A percentile compares a stretch with the other conserved stretches of the same genome.
phyloP scores from a whole-genome alignment of 2,113 vertebrate species.

The Cephalopterus ornatus region DNA sequence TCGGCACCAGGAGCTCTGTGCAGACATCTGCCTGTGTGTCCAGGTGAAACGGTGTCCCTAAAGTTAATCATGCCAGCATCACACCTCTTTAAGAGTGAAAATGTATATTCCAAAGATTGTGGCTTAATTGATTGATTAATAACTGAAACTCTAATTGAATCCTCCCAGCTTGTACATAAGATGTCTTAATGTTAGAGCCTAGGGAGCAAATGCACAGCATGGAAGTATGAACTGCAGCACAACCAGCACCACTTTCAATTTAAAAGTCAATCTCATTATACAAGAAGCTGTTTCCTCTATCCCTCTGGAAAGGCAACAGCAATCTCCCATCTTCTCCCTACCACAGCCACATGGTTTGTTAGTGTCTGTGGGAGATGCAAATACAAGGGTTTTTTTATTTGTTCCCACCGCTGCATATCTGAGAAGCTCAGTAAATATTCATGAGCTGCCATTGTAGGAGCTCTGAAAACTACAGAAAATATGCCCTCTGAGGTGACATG shows the following conservation, averaged over 20 bases:
- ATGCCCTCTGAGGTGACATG: conserved; percentile 55
- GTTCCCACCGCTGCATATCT: conserved; percentile 62
- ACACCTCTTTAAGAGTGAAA: conserved; percentile 72
- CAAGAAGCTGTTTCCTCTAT: conserved; percentile 65
- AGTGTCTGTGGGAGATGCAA: conserved; percentile 72
- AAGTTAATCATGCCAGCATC: not conserved
- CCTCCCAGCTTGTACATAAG: conserved; percentile 72
- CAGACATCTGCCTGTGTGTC: not conserved
- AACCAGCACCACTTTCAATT: conserved; percentile 64
- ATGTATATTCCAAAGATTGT: conserved; percentile 66
- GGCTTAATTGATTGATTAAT: conserved; percentile 81
- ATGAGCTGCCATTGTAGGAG: conserved; percentile 65
- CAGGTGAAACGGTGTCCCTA: not conserved
- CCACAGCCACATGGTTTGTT: conserved; percentile 55
- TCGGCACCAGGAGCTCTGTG: rapidly evolving
- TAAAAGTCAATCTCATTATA: conserved; percentile 79
- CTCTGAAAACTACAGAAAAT: conserved; percentile 52
- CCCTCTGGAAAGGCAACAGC: conserved; percentile 62
- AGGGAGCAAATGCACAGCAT: conserved; percentile 73
- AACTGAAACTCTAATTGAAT: conserved; percentile 76
- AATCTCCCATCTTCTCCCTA: conserved; percentile 45
- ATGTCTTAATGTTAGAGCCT: conserved; percentile 77
- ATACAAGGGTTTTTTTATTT: conserved; percentile 66
- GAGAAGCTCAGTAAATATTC: conserved; percentile 74
- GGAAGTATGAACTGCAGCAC: conserved; percentile 62